Base-by-base conservation (phyloP, 2,888 invertebrate species). In the Sericinus montela region DNA sequence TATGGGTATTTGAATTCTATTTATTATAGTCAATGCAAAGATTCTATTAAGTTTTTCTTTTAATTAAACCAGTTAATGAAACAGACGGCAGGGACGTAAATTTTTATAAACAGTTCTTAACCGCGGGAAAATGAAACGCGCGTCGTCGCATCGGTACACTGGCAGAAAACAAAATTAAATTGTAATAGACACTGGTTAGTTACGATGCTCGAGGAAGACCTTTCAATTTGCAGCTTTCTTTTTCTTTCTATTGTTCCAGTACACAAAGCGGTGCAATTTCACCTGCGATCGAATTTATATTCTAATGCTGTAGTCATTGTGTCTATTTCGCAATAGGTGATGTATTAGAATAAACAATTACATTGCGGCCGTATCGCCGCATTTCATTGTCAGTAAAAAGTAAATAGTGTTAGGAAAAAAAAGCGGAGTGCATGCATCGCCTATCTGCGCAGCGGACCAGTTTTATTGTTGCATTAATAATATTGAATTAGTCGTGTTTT, bases 311-410 rank as follows among this genome's bases (percentile, higher is more conserved):
- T 36, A 28, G 36, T 14, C n/a, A 28, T 45, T 49, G 36, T 11
- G 49, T 45, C 14, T 29, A 45, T 40, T 43, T 46, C 30, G 28
- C 16, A 23, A 19, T 46, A 15, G 43, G 30, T 40, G 10, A 7
- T 1, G 6, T 35, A 46, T 48, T 52, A 48, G 47, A 52, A 50
- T 50, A 55, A 55, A 55, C 50, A 53, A 53, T 49, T 54, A 52
- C 49, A 53, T 51, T 49, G 48, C 35, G 30, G 45, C 47, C 46
- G 53, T 40, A 48, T 48, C 37, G 48, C 48, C 44, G 48, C 52
- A 53, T 52, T 52, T 54, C 48, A 51, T 46, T 49, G 51, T 46
- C 47, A 38, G 45, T 45, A 48, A 48, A 50, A 53, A 51, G 42
- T 45, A 51, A 48, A 47, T 50, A 50, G 37, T 42, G n/a, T 19